These are phyloP conservation scores for Heteromurus nitidus DNA, from an alignment of 2,888 invertebrate species.

Conservation along the genomic window DNA sequence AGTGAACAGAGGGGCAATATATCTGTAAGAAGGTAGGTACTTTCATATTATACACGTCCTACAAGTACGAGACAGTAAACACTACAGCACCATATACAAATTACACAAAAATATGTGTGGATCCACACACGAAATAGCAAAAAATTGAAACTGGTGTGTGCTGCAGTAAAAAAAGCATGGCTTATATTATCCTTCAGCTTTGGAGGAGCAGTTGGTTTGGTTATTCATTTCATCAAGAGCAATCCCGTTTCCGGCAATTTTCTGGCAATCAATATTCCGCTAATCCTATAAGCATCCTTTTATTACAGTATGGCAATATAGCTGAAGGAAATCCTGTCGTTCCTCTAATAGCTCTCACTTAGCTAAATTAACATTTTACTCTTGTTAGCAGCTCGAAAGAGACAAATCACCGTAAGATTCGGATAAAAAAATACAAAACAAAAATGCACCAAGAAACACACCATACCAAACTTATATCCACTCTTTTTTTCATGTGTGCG, in stretches of 20 bases:
- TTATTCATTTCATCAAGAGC: slow-evolving; percentile 47
- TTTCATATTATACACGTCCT: slow-evolving; percentile 3
- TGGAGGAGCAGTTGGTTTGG: slow-evolving; percentile 38
- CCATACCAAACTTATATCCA: no score
- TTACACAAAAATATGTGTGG: slow-evolving; percentile 3
- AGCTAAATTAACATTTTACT: slow-evolving; percentile 60
- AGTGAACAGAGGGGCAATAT: slow-evolving; percentile 26
- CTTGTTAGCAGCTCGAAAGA: slow-evolving; percentile 42
- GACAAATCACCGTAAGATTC: slow-evolving; percentile 52
- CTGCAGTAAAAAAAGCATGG: background rate
- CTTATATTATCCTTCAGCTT: slow-evolving; percentile 23
- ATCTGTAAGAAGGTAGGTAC: slow-evolving; percentile 36
- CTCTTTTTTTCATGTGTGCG: background rate
- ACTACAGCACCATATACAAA: background rate
- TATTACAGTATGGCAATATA: slow-evolving; percentile 36
- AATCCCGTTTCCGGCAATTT: slow-evolving; percentile 60
- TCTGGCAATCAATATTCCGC: slow-evolving; percentile 59
- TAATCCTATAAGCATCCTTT: slow-evolving; percentile 48
- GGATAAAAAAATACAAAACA: background rate
- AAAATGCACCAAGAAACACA: no score
- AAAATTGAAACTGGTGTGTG: background rate
- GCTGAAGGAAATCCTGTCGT: slow-evolving; percentile 57
- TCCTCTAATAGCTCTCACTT: slow-evolving; percentile 54
- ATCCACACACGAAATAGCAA: background rate
- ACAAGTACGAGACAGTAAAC: slow-evolving; percentile 3